phyloP scores from a whole-genome alignment of 2,113 vertebrate species.

The Tyto alba region DNA sequence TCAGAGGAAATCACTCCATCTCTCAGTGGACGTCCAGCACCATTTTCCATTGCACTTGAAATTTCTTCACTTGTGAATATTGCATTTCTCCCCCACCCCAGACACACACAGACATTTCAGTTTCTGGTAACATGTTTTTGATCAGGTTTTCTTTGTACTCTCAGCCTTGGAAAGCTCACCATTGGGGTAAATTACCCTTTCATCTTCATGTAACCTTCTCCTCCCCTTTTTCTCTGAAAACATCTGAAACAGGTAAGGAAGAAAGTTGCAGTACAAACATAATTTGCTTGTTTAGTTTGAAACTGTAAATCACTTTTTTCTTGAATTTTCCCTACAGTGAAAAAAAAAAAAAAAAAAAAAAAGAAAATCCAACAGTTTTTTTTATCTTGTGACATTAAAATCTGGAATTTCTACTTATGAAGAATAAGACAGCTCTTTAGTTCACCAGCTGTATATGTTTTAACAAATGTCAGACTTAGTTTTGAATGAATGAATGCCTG shows the following conservation, averaged over 20 bases:
- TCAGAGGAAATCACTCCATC: background rate
- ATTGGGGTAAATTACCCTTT: conserved; percentile 18
- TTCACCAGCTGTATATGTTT: background rate
- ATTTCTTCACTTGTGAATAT: background rate
- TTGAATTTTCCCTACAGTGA: background rate
- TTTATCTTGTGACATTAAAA: conserved; percentile 8
- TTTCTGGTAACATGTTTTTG: conserved; percentile 32
- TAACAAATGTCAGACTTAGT: conserved; percentile 4
- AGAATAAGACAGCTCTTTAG: background rate
- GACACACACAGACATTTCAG: background rate
- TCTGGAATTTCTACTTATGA: background rate
- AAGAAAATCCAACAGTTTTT: background rate
- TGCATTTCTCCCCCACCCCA: background rate
- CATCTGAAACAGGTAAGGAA: background rate
- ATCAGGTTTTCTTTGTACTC: conserved; percentile 24
- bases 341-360: background rate
- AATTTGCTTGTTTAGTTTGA: conserved; percentile 9
- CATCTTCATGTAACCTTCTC: background rate
- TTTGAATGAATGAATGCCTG: background rate
- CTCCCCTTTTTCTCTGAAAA: conserved; percentile 7
- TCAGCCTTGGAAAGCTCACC: background rate
- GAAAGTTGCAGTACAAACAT: background rate
- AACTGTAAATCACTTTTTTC: background rate
- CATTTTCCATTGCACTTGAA: conserved; percentile 14
- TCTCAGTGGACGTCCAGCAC: background rate